Evolutionary conservation across 2,797 vertebrate genomes (phyloP).

Genomic region (Sebastes iracundus): DNA sequence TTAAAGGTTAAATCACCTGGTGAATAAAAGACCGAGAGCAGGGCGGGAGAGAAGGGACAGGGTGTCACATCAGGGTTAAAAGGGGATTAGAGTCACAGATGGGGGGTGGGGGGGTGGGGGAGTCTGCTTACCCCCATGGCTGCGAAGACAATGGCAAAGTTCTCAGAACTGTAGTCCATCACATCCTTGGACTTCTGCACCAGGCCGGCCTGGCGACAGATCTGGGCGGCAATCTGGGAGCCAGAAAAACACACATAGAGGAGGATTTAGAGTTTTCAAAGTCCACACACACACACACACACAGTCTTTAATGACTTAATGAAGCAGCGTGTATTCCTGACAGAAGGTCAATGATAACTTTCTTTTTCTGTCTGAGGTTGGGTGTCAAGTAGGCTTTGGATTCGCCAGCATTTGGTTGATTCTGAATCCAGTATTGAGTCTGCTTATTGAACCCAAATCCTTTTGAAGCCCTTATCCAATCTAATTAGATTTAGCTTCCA

Average conservation of each 20-base stretch:
- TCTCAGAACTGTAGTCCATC: constrained; percentile 86
- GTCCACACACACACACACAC: neutral
- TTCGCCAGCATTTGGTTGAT: neutral
- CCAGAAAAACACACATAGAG: neutral
- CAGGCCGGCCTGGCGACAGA: constrained; percentile 85
- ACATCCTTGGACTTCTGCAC: constrained; percentile 87
- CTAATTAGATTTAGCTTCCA: neutral
- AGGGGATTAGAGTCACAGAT: constrained; percentile 66
- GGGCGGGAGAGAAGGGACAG: constrained; percentile 22
- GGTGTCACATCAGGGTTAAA: constrained; percentile 72
- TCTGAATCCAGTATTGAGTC: neutral
- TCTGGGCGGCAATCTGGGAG: constrained; percentile 82
- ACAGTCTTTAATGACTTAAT: too few relatives aligned
- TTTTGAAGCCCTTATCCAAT: neutral
- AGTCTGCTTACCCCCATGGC: constrained; percentile 83
- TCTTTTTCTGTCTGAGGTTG: neutral
- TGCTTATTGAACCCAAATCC: neutral
- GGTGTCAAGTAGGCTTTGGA: neutral
- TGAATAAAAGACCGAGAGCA: constrained; percentile 65
- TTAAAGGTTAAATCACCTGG: constrained; percentile 78
- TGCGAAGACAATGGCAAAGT: constrained; percentile 88
- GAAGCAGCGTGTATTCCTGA: neutral
- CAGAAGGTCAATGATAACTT: neutral
- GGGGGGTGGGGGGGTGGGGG: neutral
- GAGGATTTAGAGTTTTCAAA: neutral